Evolutionary conservation across 2,888 invertebrate genomes (phyloP).

Genomic region (Barypeithes pellucidus): DNA sequence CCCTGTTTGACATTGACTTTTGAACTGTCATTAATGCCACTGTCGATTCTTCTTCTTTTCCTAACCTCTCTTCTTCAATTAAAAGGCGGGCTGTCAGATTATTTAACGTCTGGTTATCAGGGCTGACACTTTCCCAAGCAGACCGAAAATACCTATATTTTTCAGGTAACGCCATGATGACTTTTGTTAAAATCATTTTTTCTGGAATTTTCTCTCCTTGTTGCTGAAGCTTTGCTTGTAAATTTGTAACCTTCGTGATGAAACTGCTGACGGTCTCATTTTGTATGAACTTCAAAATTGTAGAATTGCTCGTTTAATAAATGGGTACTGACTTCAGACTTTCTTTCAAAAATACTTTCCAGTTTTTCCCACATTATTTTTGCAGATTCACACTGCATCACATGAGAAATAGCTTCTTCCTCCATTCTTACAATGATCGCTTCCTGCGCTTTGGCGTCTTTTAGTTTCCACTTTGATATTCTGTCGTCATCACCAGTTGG

Average conservation of each 20-base stretch:
- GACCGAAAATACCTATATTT: slow-evolving; percentile 28
- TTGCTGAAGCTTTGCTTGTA: slow-evolving; percentile 16
- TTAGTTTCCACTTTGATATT: background rate
- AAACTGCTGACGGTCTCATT: slow-evolving; percentile 35
- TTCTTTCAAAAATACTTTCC: too few species aligned
- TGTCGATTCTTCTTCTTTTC: slow-evolving; percentile 30
- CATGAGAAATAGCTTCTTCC: slow-evolving; percentile 13
- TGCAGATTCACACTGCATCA: too few species aligned
- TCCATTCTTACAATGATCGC: background rate
- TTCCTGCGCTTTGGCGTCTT: slow-evolving; percentile 10
- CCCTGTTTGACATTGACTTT: background rate
- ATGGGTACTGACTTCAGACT: slow-evolving; percentile 22
- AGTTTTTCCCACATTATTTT: too few species aligned
- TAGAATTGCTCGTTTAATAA: slow-evolving; percentile 45
- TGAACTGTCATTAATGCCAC: slow-evolving; percentile 25
- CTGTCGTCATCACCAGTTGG: background rate
- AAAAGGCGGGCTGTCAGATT: slow-evolving; percentile 52
- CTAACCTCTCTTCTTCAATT: too few species aligned
- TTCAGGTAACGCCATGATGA: slow-evolving; percentile 53
- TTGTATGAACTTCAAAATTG: slow-evolving; percentile 32
- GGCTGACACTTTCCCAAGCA: slow-evolving; percentile 57
- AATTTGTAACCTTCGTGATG: slow-evolving; percentile 43
- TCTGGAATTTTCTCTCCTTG: slow-evolving; percentile 17
- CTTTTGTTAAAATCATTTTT: slow-evolving; percentile 45
- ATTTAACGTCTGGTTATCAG: slow-evolving; percentile 54